Conservation (phyloP, 2,113 vertebrate genomes). For the Tetrao urogallus region DNA sequence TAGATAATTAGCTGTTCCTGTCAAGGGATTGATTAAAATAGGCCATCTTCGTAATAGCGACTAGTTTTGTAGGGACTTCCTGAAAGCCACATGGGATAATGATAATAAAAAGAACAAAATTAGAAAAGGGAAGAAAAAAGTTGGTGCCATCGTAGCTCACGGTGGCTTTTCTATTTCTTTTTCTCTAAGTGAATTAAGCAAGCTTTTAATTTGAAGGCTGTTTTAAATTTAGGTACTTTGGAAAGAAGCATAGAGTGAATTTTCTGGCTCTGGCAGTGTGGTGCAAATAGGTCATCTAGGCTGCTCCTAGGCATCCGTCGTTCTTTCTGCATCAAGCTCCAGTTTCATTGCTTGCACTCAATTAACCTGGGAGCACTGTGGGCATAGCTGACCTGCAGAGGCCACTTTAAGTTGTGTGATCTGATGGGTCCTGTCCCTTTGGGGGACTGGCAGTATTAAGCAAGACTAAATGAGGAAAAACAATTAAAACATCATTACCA, state of each 20-base stretch:
- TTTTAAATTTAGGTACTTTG: not conserved
- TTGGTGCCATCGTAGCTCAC: not conserved
- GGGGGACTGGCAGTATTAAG: not conserved
- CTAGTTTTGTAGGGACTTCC: slow-evolving; percentile 59
- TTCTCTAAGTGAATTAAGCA: not conserved
- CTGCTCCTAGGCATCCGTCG: not conserved
- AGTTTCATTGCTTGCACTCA: not conserved
- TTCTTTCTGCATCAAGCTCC: not conserved
- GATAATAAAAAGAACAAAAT: slow-evolving; percentile 66
- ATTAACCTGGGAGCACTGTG: not conserved
- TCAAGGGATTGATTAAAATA: slow-evolving; percentile 72
- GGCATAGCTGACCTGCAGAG: not conserved
- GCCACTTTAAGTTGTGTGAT: not conserved
- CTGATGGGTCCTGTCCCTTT: not conserved
- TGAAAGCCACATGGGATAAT: slow-evolving; percentile 50
- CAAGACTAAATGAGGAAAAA: not conserved
- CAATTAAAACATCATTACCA: not conserved
- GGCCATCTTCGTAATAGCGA: slow-evolving; percentile 50
- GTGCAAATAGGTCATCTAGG: not conserved
- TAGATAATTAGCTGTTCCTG: slow-evolving; percentile 67
- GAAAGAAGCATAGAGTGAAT: not conserved
- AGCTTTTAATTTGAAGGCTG: slow-evolving; percentile 1
- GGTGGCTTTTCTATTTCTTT: not conserved
- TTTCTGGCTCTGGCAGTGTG: not conserved
- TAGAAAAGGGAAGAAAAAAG: slow-evolving; percentile 18